These are phyloP conservation scores for Dolichomitus sp. DNA, from an alignment of 2,888 invertebrate genomes.

Conservation along the genomic window DNA sequence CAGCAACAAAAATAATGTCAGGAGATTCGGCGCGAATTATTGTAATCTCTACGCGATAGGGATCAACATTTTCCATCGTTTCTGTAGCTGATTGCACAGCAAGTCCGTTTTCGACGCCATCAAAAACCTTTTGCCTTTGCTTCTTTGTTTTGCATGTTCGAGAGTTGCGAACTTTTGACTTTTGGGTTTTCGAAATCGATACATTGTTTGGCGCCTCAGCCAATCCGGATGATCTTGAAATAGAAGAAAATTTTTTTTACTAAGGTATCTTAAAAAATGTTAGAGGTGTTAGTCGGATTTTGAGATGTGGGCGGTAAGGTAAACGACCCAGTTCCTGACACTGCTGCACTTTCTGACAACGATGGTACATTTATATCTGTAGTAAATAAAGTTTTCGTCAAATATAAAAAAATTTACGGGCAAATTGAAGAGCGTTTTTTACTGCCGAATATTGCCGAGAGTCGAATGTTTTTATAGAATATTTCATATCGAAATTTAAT, in stretches of 20 bases:
- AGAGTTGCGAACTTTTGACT: conserved; percentile 34
- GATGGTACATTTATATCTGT: too few species aligned
- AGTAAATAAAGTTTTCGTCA: too few species aligned
- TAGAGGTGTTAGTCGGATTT: too few species aligned
- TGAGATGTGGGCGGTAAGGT: too few species aligned
- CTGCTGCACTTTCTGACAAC: too few species aligned
- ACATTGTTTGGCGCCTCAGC: background rate
- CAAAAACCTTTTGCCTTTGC: background rate
- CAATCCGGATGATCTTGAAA: conserved; percentile 25
- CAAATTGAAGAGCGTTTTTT: too few species aligned
- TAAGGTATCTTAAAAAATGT: too few species aligned
- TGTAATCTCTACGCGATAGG: conserved; percentile 87
- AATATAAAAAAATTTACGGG: too few species aligned
- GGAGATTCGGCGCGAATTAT: conserved; percentile 88
- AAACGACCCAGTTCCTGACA: too few species aligned
- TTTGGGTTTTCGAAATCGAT: background rate
- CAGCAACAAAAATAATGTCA: conserved; percentile 89
- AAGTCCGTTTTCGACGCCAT: background rate
- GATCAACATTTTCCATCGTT: conserved; percentile 75
- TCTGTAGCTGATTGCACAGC: background rate
- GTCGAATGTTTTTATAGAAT: too few species aligned
- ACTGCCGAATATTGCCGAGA: too few species aligned
- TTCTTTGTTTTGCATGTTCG: conserved; percentile 37
- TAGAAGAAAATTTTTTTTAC: background rate
- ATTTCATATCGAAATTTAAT: too few species aligned